phyloP scores from a whole-genome alignment of 2,113 vertebrate genomes.

The Pseudorhombus dupliciocellatus region DNA sequence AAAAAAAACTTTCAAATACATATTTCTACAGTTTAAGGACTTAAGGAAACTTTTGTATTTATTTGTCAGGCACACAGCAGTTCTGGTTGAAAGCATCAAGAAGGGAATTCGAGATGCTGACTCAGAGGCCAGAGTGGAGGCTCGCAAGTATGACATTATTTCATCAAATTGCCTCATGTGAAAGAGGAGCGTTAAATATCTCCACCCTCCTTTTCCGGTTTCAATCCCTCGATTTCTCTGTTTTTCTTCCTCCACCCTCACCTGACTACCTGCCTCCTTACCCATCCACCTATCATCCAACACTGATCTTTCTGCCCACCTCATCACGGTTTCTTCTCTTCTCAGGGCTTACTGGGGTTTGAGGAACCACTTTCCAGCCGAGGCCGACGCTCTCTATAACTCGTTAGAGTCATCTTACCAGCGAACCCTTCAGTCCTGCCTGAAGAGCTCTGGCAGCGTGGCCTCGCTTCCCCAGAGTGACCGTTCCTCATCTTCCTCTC shows the following conservation, averaged over 20 bases:
- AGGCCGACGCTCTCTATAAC: conserved; percentile 91
- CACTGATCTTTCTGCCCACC: conserved; percentile 4
- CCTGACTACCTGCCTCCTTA: not conserved
- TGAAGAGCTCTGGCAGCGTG: conserved; percentile 92
- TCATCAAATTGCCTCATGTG: conserved; percentile 17
- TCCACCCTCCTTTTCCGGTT: conserved; percentile 10
- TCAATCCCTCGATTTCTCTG: conserved; percentile 8
- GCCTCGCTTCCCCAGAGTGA: conserved; percentile 97
- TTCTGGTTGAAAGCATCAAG: conserved; percentile 96
- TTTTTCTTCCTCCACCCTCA: conserved; percentile 27
- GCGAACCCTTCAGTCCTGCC: conserved; percentile 90
- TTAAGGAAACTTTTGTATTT: not conserved
- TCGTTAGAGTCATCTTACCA: conserved; percentile 94
- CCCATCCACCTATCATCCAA: too few relatives aligned
- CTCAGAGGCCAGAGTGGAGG: conserved; percentile 95
- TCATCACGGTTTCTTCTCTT: conserved; percentile 18
- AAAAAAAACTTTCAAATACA: conserved; percentile 3
- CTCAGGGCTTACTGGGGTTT: conserved; percentile 93
- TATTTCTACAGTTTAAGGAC: not conserved
- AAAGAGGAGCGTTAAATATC: not conserved
- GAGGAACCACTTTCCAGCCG: conserved; percentile 92
- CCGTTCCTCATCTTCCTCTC: conserved; percentile 97
- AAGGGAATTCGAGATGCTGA: conserved; percentile 97
- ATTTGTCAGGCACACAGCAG: conserved; percentile 87
- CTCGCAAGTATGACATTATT: conserved; percentile 90